Percentiles rank a stretch among this genome's conserved stretches.
Conservation (phyloP, 2,113 vertebrate genomes). For the Epinephelus moara region DNA sequence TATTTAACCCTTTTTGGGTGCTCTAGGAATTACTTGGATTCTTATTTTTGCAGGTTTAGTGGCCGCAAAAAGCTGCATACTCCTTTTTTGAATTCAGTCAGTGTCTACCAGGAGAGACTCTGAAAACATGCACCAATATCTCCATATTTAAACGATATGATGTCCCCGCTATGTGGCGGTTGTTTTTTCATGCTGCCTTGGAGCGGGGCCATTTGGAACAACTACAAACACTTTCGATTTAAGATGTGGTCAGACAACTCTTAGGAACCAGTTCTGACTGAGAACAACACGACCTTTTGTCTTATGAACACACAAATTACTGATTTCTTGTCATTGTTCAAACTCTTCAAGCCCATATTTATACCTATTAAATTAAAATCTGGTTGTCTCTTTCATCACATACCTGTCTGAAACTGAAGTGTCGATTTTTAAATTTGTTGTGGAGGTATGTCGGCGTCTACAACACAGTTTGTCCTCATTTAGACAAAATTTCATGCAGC, state of each 20-base stretch:
- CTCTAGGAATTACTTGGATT: too few relatives aligned
- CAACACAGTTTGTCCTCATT: slow-evolving; percentile 3
- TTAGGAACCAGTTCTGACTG: background rate
- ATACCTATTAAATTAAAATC: background rate
- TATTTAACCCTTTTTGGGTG: too few relatives aligned
- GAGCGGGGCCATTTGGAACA: background rate
- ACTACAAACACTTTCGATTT: background rate
- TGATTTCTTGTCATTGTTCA: background rate
- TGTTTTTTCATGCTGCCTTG: background rate
- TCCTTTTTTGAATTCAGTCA: too few relatives aligned
- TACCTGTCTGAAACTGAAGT: background rate
- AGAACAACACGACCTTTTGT: background rate
- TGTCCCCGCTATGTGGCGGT: background rate
- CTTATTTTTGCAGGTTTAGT: too few relatives aligned
- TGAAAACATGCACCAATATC: background rate
- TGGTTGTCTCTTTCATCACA: background rate
- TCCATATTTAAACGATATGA: background rate
- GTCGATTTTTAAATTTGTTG: background rate
- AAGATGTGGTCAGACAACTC: background rate
- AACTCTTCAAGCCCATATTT: background rate
- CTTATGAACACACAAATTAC: background rate
- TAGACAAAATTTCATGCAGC: slow-evolving; percentile 9
- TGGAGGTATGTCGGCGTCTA: background rate
- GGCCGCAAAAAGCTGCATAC: too few relatives aligned
- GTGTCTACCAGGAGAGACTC: too few relatives aligned